Evolutionary conservation across 2,888 invertebrate genomes (phyloP), one percentile per base, ranked within the genome.

Genomic region (Lutraria lutraria): DNA sequence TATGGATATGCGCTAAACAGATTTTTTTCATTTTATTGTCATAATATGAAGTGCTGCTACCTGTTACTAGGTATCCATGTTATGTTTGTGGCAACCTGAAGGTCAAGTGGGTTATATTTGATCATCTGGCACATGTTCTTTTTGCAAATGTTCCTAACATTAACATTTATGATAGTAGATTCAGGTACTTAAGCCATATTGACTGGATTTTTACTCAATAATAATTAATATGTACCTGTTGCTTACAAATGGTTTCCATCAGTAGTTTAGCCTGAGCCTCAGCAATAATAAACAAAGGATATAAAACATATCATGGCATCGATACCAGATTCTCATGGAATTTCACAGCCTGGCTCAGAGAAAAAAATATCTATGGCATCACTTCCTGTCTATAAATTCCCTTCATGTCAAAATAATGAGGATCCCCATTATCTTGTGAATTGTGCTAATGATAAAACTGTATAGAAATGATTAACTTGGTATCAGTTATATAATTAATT

Each of bases 221-320:
- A 76, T 76, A 34, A 76, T 76, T 43, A 84, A 84, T 84, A 76
- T 84, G 84, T 84, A 84, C 85, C 85, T 85, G 85, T 31, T 43
- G 29, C 79, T 85, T 43, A 76, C 34, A 60, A 80, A 85, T 85
- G 85, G 85, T 80, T 85, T 85, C 80, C 25, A 85, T 85, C 85
- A 85, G 34, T 80, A n/a, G 43, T 54, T 43, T 12, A 84, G 53
- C 63, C 52, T 87, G 86, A 85, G 81, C 81, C 89, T 86, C 81
- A 81, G 87, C 81, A 87, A 89, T 86, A 87, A 87, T 83, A 83
- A 83, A 82, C 83, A 83, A 79, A 87, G 81, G 85, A 56, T 85
- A 85, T 85, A 85, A 85, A 85, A 85, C 85, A 85, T 85, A 80
- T 34, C 31, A 79, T 84, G 82, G 82, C 68, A 87, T 82, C 4